These are phyloP conservation scores for Eustalomyia histrio DNA, from an alignment of 2,888 invertebrate genomes.

Conservation along the genomic window DNA sequence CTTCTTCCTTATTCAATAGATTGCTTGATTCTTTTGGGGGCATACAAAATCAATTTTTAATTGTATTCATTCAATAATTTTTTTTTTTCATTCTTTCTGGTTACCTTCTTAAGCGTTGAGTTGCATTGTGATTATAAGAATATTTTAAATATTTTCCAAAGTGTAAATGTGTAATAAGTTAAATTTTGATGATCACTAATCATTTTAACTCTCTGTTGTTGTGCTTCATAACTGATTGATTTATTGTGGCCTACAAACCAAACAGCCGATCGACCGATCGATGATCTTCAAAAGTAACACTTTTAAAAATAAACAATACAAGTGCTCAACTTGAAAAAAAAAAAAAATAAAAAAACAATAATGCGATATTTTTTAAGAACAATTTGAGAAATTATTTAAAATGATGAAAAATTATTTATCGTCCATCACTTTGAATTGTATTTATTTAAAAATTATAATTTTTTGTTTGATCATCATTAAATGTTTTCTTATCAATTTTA, in stretches of 20 bases:
- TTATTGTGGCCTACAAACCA: conserved; percentile 55
- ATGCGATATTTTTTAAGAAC: conserved; percentile 12
- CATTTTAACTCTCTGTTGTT: conserved; percentile 34
- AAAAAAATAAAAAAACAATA: neutral
- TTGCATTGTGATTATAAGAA: conserved; percentile 1
- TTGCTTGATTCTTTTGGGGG: conserved; percentile 33
- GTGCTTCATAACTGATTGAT: conserved; percentile 61
- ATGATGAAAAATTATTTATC: conserved; percentile 65
- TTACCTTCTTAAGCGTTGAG: neutral
- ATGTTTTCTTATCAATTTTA: conserved; percentile 1
- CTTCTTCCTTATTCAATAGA: conserved; percentile 27
- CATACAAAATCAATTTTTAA: conserved; percentile 67
- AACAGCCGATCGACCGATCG: conserved; percentile 4
- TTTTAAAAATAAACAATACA: conserved; percentile 39
- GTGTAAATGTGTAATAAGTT: conserved; percentile 56
- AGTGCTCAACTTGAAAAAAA: conserved; percentile 30
- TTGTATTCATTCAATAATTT: conserved; percentile 55
- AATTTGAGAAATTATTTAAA: conserved; percentile 42
- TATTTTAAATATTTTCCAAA: conserved; percentile 5
- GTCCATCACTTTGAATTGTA: conserved; percentile 49
- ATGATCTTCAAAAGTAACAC: conserved; percentile 37
- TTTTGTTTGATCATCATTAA: conserved; percentile 39
- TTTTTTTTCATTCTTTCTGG: conserved; percentile 11
- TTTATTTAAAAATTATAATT: conserved; percentile 1
- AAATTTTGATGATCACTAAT: conserved; percentile 63